These are phyloP conservation scores for Capreolus pygargus DNA, from an alignment of 2,113 vertebrate genomes.

Conservation along the genomic window DNA sequence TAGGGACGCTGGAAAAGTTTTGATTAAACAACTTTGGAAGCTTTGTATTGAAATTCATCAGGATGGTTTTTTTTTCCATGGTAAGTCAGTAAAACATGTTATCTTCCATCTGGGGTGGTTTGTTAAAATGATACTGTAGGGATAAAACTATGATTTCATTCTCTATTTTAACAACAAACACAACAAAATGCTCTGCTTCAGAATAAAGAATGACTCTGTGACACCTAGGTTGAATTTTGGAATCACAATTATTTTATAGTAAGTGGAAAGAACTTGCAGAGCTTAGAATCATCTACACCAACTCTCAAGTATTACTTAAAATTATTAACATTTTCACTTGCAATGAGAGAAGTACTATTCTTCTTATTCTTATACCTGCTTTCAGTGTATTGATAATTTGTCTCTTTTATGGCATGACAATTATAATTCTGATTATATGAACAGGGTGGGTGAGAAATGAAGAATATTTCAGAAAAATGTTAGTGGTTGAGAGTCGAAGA, in stretches of 20 bases:
- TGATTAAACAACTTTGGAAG: neutral
- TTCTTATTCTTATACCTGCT: neutral
- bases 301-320: neutral
- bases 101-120: neutral
- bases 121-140: neutral
- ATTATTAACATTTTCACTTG: neutral
- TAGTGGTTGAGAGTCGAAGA: neutral
- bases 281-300: neutral
- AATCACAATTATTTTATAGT: neutral
- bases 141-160: neutral
- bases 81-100: neutral
- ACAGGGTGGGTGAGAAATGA: neutral
- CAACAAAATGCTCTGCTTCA: neutral
- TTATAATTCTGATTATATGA: neutral
- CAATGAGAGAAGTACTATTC: neutral
- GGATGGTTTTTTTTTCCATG: neutral
- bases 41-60: neutral
- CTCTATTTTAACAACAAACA: neutral
- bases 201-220: neutral
- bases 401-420: neutral
- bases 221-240: neutral
- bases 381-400: neutral
- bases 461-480: neutral
- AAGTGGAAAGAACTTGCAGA: neutral
- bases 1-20: neutral